These are phyloP conservation scores for Lasioglossum figueresi DNA, from an alignment of 2,888 invertebrate genomes.

Conservation along the genomic window DNA sequence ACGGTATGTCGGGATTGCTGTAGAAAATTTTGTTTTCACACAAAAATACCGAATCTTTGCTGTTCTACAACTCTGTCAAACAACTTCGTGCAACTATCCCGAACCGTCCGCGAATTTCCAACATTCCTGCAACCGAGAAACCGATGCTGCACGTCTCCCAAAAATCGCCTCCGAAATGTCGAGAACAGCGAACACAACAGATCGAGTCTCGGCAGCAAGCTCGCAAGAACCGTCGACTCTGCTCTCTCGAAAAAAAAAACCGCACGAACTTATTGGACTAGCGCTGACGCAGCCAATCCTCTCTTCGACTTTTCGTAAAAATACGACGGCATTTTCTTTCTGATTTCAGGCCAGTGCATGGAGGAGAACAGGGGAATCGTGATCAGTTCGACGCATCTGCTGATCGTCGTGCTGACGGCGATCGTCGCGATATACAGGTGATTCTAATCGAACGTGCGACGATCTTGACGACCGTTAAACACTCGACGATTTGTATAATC, in stretches of 20 bases:
- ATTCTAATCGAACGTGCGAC: slow-evolving; percentile 76
- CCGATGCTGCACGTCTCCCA: neutral
- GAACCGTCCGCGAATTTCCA: no score
- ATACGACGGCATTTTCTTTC: slow-evolving; percentile 75
- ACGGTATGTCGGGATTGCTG: neutral
- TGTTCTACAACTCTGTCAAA: neutral
- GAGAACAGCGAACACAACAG: neutral
- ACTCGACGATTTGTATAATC: slow-evolving; percentile 42
- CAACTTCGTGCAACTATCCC: neutral
- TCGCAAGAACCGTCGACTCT: neutral
- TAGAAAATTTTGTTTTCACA: neutral
- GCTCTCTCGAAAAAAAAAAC: neutral
- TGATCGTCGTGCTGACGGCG: slow-evolving; percentile 74
- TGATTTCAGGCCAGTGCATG: slow-evolving; percentile 89
- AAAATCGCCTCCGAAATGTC: neutral
- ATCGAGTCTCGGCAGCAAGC: neutral
- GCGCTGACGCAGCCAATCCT: neutral
- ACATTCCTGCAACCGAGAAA: neutral
- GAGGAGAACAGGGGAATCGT: slow-evolving; percentile 83
- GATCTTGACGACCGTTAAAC: slow-evolving; percentile 59
- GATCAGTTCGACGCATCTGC: slow-evolving; percentile 76
- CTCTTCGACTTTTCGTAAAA: no score
- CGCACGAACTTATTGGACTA: neutral
- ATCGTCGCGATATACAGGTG: slow-evolving; percentile 80
- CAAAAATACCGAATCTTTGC: neutral